A percentile compares a stretch with the other conserved stretches of the same genome.
Conservation (phyloP, 2,113 vertebrate species). For the Lepisosteus oculatus region DNA sequence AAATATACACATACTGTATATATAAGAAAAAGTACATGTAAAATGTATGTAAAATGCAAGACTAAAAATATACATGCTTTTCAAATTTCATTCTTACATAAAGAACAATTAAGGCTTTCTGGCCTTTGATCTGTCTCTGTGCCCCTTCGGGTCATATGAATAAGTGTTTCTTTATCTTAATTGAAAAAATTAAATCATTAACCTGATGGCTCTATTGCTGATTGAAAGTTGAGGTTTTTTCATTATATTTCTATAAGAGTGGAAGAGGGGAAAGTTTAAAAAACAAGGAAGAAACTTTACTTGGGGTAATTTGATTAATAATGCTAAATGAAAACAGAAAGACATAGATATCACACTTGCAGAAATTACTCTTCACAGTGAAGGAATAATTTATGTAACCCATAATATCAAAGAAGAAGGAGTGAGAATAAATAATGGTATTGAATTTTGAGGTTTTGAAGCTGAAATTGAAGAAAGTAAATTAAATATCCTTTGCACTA, state of each 20-base stretch:
- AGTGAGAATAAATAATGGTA: no score
- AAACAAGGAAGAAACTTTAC: slow-evolving; percentile 55
- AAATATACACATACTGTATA: no score
- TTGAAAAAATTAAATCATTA: slow-evolving; percentile 73
- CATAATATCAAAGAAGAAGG: slow-evolving; percentile 52
- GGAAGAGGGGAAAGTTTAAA: slow-evolving; percentile 36
- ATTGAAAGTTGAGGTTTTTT: slow-evolving; percentile 40
- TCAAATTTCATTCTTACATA: slow-evolving; percentile 32
- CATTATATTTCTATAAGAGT: slow-evolving; percentile 18
- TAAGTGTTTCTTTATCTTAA: slow-evolving; percentile 67
- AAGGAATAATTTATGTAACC: slow-evolving; percentile 46
- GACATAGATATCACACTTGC: slow-evolving; percentile 38
- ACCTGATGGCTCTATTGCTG: slow-evolving; percentile 60
- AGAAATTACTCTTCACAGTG: slow-evolving; percentile 55
- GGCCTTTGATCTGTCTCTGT: slow-evolving; percentile 61
- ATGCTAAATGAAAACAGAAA: slow-evolving; percentile 46
- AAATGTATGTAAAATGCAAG: not conserved
- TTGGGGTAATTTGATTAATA: slow-evolving; percentile 67
- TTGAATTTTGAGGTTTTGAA: no score
- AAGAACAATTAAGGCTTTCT: slow-evolving; percentile 50
- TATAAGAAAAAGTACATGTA: not conserved
- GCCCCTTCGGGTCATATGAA: slow-evolving; percentile 59
- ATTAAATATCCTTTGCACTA: no score
- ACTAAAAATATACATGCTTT: slow-evolving; percentile 18
- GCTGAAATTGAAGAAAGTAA: no score